Percentiles rank a stretch among this genome's conserved stretches.
phyloP scores from a whole-genome alignment of 2,797 vertebrate genomes.

The Megaceryle alcyon region DNA sequence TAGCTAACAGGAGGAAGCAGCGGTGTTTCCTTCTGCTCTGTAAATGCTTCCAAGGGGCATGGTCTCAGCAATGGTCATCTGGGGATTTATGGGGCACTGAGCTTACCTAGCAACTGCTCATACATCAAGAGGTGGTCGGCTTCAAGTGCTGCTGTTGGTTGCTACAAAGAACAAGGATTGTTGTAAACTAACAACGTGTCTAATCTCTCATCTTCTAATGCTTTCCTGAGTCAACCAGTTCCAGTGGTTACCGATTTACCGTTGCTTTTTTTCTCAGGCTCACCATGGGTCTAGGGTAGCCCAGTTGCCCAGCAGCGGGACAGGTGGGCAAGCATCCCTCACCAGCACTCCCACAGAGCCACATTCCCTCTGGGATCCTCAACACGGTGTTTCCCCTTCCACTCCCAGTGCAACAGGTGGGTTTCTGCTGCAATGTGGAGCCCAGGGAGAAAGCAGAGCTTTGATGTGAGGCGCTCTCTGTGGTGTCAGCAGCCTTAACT shows the following conservation, averaged over 20 bases:
- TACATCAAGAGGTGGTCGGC: neutral
- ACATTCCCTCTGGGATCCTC: neutral
- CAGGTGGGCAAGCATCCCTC: neutral
- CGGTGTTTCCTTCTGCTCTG: neutral
- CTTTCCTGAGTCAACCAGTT: neutral
- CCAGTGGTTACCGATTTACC: neutral
- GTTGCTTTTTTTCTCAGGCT: neutral
- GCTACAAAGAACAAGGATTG: neutral
- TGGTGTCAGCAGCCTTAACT: neutral
- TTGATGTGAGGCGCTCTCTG: neutral
- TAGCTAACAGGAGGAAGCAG: neutral
- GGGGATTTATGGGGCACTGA: neutral
- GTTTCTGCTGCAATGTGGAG: neutral
- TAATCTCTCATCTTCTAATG: neutral
- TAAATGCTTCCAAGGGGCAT: neutral
- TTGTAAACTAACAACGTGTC: neutral
- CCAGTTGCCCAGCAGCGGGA: neutral
- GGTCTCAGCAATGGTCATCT: neutral
- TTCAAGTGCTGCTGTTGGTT: neutral
- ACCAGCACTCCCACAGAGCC: neutral
- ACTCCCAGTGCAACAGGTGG: accelerated
- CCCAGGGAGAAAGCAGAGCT: neutral
- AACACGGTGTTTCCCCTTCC: neutral
- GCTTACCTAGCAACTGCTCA: neutral
- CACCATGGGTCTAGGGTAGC: accelerated